These are phyloP conservation scores for Apogon hyalosoma DNA, from an alignment of 2,797 vertebrate genomes.

Conservation along the genomic window DNA sequence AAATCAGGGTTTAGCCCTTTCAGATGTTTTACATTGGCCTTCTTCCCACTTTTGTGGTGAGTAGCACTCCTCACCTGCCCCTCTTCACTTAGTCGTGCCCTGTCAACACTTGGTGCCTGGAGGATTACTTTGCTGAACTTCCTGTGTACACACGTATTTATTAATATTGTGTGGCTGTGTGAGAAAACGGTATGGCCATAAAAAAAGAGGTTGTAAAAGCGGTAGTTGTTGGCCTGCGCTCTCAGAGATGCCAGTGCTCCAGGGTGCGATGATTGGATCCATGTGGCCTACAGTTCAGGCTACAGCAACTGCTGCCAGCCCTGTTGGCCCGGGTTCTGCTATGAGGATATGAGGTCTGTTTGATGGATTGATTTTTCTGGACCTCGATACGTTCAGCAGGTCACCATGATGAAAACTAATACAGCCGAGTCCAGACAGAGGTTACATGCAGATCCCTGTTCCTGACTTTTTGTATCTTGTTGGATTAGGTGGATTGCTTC, in stretches of 20 bases:
- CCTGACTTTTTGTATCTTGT: conserved; percentile 49
- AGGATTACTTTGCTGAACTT: conserved; percentile 54
- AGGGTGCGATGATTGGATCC: conserved; percentile 80
- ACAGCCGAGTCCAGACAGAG: conserved; percentile 53
- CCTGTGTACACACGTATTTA: conserved; percentile 73
- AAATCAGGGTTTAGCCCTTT: conserved; percentile 25
- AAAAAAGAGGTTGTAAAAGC: conserved; percentile 65
- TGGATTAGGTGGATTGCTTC: conserved; percentile 56
- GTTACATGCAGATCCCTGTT: conserved; percentile 49
- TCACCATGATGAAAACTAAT: conserved; percentile 70
- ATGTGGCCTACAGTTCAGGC: conserved; percentile 70
- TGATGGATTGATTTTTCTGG: conserved; percentile 72
- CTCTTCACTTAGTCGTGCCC: conserved; percentile 42
- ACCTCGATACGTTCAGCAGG: conserved; percentile 61
- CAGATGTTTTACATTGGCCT: conserved; percentile 36
- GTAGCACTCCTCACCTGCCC: conserved; percentile 64
- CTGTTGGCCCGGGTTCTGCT: conserved; percentile 75
- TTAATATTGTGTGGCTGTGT: conserved; percentile 70
- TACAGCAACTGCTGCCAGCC: conserved; percentile 74
- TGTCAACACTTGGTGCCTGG: conserved; percentile 61
- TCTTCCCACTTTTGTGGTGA: conserved; percentile 36
- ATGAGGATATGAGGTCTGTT: conserved; percentile 61
- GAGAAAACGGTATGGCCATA: conserved; percentile 54
- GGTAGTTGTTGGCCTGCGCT: conserved; percentile 73
- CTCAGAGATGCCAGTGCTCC: conserved; percentile 77